Evolutionary conservation across 2,113 vertebrate species (phyloP).

Genomic region (Rhabdomys dilectus): DNA sequence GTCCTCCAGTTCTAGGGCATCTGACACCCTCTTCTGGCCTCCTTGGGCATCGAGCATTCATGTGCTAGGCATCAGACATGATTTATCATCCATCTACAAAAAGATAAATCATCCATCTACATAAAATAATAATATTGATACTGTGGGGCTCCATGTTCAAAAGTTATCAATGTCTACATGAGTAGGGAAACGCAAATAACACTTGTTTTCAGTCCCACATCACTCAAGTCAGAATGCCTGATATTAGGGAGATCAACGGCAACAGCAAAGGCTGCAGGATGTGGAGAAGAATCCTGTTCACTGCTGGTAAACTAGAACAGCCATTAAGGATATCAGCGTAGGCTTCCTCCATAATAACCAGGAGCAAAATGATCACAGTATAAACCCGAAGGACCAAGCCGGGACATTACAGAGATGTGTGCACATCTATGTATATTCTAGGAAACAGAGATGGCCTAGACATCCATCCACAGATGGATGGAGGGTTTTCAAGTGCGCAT

Average conservation of each 20-base stretch:
- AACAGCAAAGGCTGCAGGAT: neutral
- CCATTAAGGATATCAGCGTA: neutral
- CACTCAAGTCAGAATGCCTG: neutral
- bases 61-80: neutral
- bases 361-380: neutral
- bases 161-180: neutral
- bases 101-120: neutral
- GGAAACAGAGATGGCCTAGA: neutral
- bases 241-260: neutral
- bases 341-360: no score
- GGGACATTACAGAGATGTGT: neutral
- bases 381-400: neutral
- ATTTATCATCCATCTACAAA: no score
- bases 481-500: neutral
- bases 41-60: neutral
- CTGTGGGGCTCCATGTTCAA: neutral
- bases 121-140: neutral
- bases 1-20: neutral
- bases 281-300: neutral
- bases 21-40: neutral
- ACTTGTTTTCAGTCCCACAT: neutral
- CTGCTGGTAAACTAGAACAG: neutral
- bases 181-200: neutral
- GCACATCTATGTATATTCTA: neutral
- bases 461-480: no score